Base-by-base conservation (phyloP, 2,113 vertebrate genomes). In the Montifringilla adamsi region DNA sequence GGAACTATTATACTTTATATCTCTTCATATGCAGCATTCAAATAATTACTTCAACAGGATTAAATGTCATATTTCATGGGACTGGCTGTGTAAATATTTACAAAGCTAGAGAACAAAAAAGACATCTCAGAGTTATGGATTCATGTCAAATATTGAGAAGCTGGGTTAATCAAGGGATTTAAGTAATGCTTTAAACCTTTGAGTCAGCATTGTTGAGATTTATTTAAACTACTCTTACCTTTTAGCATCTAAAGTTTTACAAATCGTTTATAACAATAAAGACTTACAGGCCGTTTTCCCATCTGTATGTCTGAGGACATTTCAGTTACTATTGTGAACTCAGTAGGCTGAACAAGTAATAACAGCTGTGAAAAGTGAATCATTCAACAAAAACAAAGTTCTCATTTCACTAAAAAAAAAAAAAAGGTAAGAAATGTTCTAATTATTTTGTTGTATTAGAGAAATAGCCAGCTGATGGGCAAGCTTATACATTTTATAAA, bases 151-250 rank as follows among this genome's bases (percentile, higher is more conserved):
- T 91, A 94, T 81, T 73, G 46, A 96, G 90, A 94, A 96, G 46
- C n/a, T 79, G 62, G 58, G 84, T 93, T 96, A 96, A 96, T 96
- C 88, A 89, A 90, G 60, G 60, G 90, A 92, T 89, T 95, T 92
- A 95, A 66, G 53, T 28, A 90, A 89, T 75, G 56, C 31, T 73
- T 91, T 76, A 89, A 84, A 89, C 53, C 37, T 78, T 64, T 78
- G 73, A 84, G 49, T 90, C 73, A 96, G 73, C 69, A 76, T 82
- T 84, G 69, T 53, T 87, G 49, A 81, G 86, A 87, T 93, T 94
- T 95, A 84, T 81, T 92, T 75, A 60, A 95, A 90, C 46, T 41
- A 26, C n/a, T 86, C 60, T 72, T 89, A 86, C 63, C 83, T 93
- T 90, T 78, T 68, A 87, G 72, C 76, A 94, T 39, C 26, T 44